Base-by-base conservation (phyloP, 1,140 invertebrate species). In the Colletes latitarsis region DNA sequence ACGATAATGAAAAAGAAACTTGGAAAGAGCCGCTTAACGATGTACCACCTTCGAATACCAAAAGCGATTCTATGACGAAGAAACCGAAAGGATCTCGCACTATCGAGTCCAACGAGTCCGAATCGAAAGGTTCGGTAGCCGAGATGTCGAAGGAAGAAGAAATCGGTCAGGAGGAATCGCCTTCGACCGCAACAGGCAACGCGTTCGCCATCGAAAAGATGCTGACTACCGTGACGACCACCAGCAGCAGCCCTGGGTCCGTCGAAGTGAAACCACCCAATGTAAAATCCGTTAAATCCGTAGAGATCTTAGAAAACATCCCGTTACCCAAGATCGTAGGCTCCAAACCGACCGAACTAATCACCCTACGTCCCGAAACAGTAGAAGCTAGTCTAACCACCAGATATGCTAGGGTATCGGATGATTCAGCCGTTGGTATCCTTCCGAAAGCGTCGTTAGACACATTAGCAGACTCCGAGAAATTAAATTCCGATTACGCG, bases 301-400 rank as follows among this genome's bases (percentile, higher is more conserved):
- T 88, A 17, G 85, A 89, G 66, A 89, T 88, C 43, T 69, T 86
- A 81, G 89, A 88, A 72, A 90, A 82, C 70, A 78, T 89, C 53
- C 76, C 88, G 46, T 53, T 86, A 62, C 79, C 84, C 39, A 85
- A 80, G 72, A 85, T 81, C 64, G 78, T 84, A 71, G 78, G 66
- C 58, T 78, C 84, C 15, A 89, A 88, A 77, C 14, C 66, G 19
- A 87, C 87, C 21, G 89, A 92, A 84, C 84, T 92, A 58, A 82
- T 93, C 66, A 88, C 88, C 72, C 86, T 93, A 74, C 85, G 88
- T 74, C 91, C 92, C 30, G 91, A 90, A 72, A 91, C 63, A 30
- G 91, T 91, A 73, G 92, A 93, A 77, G 88, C 90, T 70, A 91
- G 85, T 83, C 76, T 92, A 77, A 89, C 85, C 52, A 92, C 91